Evolutionary conservation across 2,888 invertebrate species (phyloP).

Genomic region (Neoaliturus tenellus): DNA sequence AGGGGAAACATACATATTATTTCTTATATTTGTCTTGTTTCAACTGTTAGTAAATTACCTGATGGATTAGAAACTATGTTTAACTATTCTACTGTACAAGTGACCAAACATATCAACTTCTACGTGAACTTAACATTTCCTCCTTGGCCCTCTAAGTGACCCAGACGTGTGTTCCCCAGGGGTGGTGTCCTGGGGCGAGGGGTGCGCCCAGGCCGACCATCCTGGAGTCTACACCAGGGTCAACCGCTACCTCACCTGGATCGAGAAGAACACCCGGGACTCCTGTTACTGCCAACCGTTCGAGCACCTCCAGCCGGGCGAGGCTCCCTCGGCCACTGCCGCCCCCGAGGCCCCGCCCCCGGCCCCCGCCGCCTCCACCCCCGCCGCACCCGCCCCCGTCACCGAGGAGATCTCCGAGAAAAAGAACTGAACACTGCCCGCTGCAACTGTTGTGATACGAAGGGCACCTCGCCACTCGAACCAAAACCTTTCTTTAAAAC

Average conservation of each 20-base stretch:
- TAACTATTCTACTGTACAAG: no score
- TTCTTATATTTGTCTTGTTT: no score
- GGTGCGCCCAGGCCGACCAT: slow-evolving; percentile 77
- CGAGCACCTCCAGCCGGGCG: background rate
- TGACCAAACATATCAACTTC: no score
- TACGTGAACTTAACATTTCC: no score
- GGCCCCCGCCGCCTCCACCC: background rate
- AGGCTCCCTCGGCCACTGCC: background rate
- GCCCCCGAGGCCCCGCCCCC: background rate
- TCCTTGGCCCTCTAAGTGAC: no score
- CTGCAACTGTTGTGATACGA: background rate
- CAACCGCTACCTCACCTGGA: slow-evolving; percentile 84
- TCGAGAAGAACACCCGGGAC: slow-evolving; percentile 79
- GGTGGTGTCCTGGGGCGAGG: slow-evolving; percentile 69
- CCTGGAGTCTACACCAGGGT: slow-evolving; percentile 89
- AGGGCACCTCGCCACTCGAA: background rate
- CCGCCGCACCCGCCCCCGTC: background rate
- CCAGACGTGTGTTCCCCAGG: slow-evolving; percentile 62
- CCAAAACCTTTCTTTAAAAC: background rate
- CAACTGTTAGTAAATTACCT: no score
- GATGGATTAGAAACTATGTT: no score
- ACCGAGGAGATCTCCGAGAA: slow-evolving; percentile 32
- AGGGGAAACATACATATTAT: no score
- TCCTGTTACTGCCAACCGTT: slow-evolving; percentile 78
- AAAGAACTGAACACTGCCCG: background rate